Evolutionary conservation across 1,140 invertebrate species (phyloP).

Genomic region (Hyposmocoma kahamanoa): DNA sequence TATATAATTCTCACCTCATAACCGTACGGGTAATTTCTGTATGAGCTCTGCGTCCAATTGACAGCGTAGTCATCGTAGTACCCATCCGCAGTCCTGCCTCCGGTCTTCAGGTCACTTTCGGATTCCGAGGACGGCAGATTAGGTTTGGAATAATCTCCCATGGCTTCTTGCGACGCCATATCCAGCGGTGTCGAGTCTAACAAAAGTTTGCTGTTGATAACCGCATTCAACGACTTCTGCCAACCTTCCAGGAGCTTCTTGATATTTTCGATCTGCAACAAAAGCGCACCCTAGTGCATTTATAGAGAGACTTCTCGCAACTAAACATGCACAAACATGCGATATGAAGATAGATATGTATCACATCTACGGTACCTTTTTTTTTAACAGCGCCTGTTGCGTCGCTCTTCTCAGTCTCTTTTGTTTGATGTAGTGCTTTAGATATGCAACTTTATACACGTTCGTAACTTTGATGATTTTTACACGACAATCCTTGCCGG

Average conservation of each 20-base stretch:
- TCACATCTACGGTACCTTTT: too few relatives aligned
- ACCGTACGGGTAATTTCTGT: slow-evolving; percentile 17
- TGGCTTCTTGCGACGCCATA: slow-evolving; percentile 40
- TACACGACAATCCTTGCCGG: slow-evolving; percentile 43
- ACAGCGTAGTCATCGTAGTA: slow-evolving; percentile 35
- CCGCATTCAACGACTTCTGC: slow-evolving; percentile 51
- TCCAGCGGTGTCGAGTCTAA: slow-evolving; percentile 35
- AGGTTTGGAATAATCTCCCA: slow-evolving; percentile 48
- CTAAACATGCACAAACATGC: too few relatives aligned
- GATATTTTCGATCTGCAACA: slow-evolving; percentile 50
- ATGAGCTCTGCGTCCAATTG: slow-evolving; percentile 34
- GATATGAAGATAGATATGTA: too few relatives aligned
- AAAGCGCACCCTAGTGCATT: background rate
- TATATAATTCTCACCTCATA: slow-evolving; percentile 22
- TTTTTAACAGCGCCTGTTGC: slow-evolving; percentile 49
- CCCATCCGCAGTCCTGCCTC: slow-evolving; percentile 19
- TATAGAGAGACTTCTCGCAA: too few relatives aligned
- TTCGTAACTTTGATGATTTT: slow-evolving; percentile 63
- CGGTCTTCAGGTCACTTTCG: slow-evolving; percentile 40
- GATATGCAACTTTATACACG: slow-evolving; percentile 58
- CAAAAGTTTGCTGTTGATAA: slow-evolving; percentile 44
- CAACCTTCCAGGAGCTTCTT: slow-evolving; percentile 57
- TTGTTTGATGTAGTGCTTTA: slow-evolving; percentile 58
- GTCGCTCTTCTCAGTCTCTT: slow-evolving; percentile 44
- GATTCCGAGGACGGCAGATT: slow-evolving; percentile 37